A percentile compares a stretch with the other conserved stretches of the same genome.
phyloP scores from a whole-genome alignment of 2,888 invertebrate species.

The Euproctis similis region DNA sequence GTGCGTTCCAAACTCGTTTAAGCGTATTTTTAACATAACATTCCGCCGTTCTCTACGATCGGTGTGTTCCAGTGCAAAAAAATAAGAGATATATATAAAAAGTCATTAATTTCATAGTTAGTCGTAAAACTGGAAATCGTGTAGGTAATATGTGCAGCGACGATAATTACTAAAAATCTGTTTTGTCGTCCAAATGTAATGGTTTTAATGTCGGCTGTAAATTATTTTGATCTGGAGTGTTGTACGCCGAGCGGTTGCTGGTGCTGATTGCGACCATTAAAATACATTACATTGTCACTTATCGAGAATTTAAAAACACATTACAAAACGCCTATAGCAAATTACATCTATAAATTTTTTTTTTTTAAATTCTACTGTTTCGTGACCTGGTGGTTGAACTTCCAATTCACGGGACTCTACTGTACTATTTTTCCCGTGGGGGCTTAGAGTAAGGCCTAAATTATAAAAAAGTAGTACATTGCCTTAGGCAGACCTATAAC shows the following conservation, averaged over 20 bases:
- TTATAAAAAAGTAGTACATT: no score
- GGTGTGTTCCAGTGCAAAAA: slow-evolving; percentile 9
- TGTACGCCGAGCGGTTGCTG: slow-evolving; percentile 13
- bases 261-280: slow-evolving; percentile 9
- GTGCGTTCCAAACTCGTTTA: no score
- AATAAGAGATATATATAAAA: no score
- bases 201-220: slow-evolving; percentile 59
- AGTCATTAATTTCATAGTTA: slow-evolving; percentile 22
- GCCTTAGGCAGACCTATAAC: no score
- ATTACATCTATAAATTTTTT: no score
- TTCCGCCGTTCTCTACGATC: no score
- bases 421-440: no score
- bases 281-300: slow-evolving; percentile 14
- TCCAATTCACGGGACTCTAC: no score
- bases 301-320: slow-evolving; percentile 1
- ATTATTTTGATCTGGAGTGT: slow-evolving; percentile 46
- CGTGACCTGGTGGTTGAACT: no score
- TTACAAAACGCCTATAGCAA: no score
- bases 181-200: slow-evolving; percentile 44
- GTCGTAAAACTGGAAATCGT: slow-evolving; percentile 43
- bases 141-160: slow-evolving; percentile 49
- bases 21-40: no score
- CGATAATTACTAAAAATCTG: slow-evolving; percentile 56
- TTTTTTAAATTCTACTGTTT: neutral
- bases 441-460: no score